A percentile compares a stretch with the other conserved stretches of the same genome.
Conservation (phyloP, 1,140 invertebrate genomes). For the Zaprionus vittiger region DNA sequence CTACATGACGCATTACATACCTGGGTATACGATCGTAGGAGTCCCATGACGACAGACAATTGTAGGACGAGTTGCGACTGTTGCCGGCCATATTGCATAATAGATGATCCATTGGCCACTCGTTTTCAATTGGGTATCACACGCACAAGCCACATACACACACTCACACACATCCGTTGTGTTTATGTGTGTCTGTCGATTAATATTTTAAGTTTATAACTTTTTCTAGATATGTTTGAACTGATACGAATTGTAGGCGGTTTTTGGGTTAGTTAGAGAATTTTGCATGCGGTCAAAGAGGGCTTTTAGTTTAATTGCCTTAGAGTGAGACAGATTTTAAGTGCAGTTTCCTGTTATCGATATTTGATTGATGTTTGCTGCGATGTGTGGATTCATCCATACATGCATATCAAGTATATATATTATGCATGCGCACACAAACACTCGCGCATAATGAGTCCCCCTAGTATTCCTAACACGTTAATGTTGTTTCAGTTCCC, state of each 20-base stretch:
- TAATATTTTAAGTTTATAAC: constrained; percentile 33
- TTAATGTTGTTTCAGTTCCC: constrained; percentile 4
- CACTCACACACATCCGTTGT: constrained; percentile 4
- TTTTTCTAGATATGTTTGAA: constrained; percentile 13
- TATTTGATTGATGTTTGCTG: constrained; percentile 33
- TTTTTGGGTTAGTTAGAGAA: constrained; percentile 9
- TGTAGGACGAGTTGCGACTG: constrained; percentile 93
- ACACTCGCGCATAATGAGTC: constrained; percentile 1
- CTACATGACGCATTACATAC: constrained; percentile 85
- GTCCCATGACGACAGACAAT: constrained; percentile 94
- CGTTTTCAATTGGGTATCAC: constrained; percentile 49
- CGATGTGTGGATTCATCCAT: neutral
- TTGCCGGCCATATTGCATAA: constrained; percentile 88
- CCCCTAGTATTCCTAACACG: neutral
- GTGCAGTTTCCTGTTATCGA: constrained; percentile 35
- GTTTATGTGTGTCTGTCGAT: constrained; percentile 10
- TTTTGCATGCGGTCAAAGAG: constrained; percentile 17
- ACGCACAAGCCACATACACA: constrained; percentile 28
- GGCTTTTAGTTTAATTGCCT: constrained; percentile 45
- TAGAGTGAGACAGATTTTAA: constrained; percentile 8
- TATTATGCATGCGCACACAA: neutral
- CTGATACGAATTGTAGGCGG: neutral
- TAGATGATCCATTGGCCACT: constrained; percentile 84
- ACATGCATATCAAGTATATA: neutral
- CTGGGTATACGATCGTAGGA: constrained; percentile 95